phyloP scores from a whole-genome alignment of 2,113 vertebrate genomes.

The Cyanoliseus patagonus region DNA sequence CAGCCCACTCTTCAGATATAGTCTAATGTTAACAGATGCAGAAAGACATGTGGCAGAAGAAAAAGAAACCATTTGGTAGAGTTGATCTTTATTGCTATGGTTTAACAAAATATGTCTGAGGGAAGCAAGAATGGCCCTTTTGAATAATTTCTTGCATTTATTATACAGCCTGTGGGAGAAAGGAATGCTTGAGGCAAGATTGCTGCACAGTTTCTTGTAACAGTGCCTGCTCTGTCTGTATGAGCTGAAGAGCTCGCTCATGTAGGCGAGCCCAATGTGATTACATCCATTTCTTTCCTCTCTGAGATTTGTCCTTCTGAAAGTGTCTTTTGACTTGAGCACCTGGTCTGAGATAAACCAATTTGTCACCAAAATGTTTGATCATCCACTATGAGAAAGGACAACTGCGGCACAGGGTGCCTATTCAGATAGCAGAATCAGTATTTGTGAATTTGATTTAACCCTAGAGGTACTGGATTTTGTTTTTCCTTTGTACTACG shows the following conservation, averaged over 20 bases:
- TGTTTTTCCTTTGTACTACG: background rate
- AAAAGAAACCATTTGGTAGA: background rate
- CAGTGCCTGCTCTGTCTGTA: background rate
- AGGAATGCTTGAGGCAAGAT: slow-evolving; percentile 52
- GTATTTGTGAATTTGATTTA: background rate
- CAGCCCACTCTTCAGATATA: background rate
- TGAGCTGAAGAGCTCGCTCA: background rate
- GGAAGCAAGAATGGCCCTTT: slow-evolving; percentile 48
- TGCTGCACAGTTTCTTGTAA: background rate
- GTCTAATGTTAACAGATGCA: slow-evolving; percentile 1
- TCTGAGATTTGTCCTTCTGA: slow-evolving; percentile 2
- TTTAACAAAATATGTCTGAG: slow-evolving; percentile 46
- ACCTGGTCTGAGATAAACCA: slow-evolving; percentile 33
- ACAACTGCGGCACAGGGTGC: background rate
- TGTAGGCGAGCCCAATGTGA: slow-evolving; percentile 6
- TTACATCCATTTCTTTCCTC: slow-evolving; percentile 1
- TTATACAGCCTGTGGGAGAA: slow-evolving; percentile 42
- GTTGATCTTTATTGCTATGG: slow-evolving; percentile 35
- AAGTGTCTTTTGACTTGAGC: slow-evolving; percentile 20
- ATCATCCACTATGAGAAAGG: background rate
- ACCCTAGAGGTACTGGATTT: background rate
- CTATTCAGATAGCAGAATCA: background rate
- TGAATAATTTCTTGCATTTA: slow-evolving; percentile 58
- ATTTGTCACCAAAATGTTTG: background rate
- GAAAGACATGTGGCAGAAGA: background rate